Evolutionary conservation across 2,113 vertebrate genomes (phyloP), one percentile per base, ranked within the genome.

Genomic region (Amazona vittata): DNA sequence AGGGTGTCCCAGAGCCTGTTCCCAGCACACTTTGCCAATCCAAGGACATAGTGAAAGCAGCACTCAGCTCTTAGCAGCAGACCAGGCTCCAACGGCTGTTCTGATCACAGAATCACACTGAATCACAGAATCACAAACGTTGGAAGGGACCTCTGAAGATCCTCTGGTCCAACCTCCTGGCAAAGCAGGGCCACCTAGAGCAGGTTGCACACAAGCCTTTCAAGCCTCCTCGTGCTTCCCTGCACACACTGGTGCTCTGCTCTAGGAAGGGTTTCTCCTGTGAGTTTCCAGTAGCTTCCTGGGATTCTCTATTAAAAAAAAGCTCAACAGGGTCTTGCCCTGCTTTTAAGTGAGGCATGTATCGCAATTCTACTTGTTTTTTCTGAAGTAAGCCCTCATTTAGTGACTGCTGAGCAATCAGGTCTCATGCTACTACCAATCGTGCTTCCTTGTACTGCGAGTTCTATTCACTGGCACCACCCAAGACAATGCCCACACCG

Each of bases 371-470:
- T 15, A 28, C 25, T 37, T 74, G 12, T 41, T 24, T n/a, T 67
- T 83, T 70, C 75, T 43, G 71, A 62, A 69, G 47, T 29, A 53
- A 77, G 10, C 13, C 33, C 73, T 59, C 46, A 14, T 26, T 31
- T 53, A 41, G 25, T 2, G 4, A 49, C 10, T 10, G 20, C 10
- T 31, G 53, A 77, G 63, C 82, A 24, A 14, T 43, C 20, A 22
- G n/a, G 25, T 57, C 57, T 73, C 59, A 5, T 4, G 15, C 35
- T n/a, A 8, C 31, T 9, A 18, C 24, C 50, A 47, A 12, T n/a
- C 28, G 33, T 0, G 0, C 12, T 44, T 44, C 37, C 31, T 31
- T 35, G 18, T 41, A 4, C 35, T 33, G 4, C 0, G 1, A 53
- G 44, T 3, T 73, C 33, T 28, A 37, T 24, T 50, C 31, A 19